A percentile compares a stretch with the other conserved stretches of the same genome.
Conservation (phyloP, 2,797 vertebrate species). For the Manis pentadactyla region DNA sequence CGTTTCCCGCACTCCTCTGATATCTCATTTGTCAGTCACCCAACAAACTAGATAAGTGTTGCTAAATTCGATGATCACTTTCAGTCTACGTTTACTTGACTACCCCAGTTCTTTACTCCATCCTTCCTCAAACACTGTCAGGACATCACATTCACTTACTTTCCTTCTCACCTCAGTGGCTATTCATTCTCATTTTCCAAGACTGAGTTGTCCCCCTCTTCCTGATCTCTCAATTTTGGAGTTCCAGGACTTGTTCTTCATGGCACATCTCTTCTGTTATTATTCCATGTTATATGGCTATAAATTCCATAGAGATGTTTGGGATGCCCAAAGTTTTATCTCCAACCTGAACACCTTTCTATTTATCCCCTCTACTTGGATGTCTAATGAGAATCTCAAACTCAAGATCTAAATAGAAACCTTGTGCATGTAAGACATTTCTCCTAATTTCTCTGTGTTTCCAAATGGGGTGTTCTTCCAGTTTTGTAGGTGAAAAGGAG, state of each 20-base stretch:
- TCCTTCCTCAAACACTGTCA: background rate
- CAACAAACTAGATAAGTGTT: background rate
- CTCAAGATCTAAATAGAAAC: background rate
- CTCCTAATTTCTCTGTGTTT: background rate
- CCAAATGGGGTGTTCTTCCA: background rate
- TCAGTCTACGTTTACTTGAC: background rate
- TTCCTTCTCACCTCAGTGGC: background rate
- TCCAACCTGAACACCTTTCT: background rate
- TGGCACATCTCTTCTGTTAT: background rate
- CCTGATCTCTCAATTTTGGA: background rate
- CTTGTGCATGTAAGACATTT: background rate
- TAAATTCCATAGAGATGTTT: background rate
- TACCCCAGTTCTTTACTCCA: background rate
- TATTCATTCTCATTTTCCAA: background rate
- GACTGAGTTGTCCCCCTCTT: background rate
- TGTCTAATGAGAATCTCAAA: background rate
- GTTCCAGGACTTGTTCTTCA: background rate
- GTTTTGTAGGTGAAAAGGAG: background rate
- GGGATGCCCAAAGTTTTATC: background rate
- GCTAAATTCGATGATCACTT: background rate
- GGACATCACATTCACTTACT: background rate
- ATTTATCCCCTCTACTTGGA: background rate
- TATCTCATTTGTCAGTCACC: background rate
- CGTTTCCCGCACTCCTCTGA: background rate
- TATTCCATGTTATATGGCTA: background rate